A percentile compares a stretch with the other conserved stretches of the same genome.
phyloP scores from a whole-genome alignment of 2,888 invertebrate species.

The Chydorus sphaericus region DNA sequence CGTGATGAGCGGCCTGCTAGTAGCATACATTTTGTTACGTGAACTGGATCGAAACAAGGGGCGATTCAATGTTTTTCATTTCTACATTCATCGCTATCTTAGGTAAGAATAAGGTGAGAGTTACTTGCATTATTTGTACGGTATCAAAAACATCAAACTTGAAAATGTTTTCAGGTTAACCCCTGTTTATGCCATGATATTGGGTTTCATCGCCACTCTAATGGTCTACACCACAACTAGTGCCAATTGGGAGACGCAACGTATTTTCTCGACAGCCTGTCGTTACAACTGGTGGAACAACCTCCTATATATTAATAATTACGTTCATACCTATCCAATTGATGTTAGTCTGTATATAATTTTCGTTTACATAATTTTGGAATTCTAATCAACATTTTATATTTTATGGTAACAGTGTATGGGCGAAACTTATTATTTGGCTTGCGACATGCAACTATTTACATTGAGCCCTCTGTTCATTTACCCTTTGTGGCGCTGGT shows the following conservation, averaged over 20 bases:
- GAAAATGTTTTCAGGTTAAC: constrained; percentile 42
- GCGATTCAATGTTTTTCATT: neutral
- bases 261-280: constrained; percentile 47
- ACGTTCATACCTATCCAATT: neutral
- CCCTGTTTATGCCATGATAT: constrained; percentile 53
- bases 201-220: constrained; percentile 57
- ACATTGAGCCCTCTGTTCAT: constrained; percentile 17
- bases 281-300: constrained; percentile 56
- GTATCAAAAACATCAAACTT: neutral
- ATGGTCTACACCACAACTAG: constrained; percentile 51
- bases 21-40: neutral
- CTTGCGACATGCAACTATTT: constrained; percentile 24
- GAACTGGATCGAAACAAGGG: constrained; percentile 8
- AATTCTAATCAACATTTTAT: no score
- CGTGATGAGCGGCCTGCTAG: constrained; percentile 43
- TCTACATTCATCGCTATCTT: constrained; percentile 22
- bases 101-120: constrained; percentile 17
- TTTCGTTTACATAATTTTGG: no score
- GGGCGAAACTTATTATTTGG: constrained; percentile 51
- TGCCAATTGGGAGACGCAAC: constrained; percentile 57
- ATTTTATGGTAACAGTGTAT: no score
- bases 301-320: constrained; percentile 47
- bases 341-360: neutral
- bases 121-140: neutral
- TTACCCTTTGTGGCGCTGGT: constrained; percentile 18